Conservation (phyloP, 2,113 vertebrate genomes). For the Tychaedon coryphoeus region DNA sequence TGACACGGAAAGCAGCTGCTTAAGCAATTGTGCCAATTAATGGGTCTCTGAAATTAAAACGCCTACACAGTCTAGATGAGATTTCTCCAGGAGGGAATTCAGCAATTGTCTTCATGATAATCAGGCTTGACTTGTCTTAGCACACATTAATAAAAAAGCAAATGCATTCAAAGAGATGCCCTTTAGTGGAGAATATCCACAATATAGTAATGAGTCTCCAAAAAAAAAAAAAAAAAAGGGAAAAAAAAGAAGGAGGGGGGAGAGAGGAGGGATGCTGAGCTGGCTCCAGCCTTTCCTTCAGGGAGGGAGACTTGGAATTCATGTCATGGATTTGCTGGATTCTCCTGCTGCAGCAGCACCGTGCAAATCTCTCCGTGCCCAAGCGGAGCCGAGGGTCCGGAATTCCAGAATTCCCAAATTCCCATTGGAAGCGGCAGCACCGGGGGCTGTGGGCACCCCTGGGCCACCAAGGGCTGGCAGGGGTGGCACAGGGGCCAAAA, state of each 20-base stretch:
- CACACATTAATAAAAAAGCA: conserved; percentile 78
- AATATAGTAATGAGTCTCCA: conserved; percentile 74
- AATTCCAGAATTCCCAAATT: background rate
- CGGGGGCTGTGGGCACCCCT: accelerated
- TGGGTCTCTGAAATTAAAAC: conserved; percentile 81
- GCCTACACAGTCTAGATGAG: conserved; percentile 74
- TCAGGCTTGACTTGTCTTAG: conserved; percentile 78
- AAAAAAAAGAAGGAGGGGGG: background rate
- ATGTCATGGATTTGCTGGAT: conserved; percentile 34
- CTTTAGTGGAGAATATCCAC: conserved; percentile 76
- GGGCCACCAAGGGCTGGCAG: background rate
- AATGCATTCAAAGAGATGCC: conserved; percentile 75
- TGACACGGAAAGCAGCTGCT: conserved; percentile 78
- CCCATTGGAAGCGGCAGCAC: accelerated
- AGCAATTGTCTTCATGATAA: conserved; percentile 80
- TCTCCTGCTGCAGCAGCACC: background rate
- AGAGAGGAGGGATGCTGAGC: conserved; percentile 42
- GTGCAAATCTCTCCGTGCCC: background rate
- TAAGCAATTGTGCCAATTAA: conserved; percentile 81
- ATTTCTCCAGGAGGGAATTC: conserved; percentile 77
- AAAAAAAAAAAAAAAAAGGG: background rate
- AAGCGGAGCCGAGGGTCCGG: too few species aligned
- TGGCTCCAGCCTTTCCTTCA: conserved; percentile 30
- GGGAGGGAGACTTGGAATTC: conserved; percentile 16
- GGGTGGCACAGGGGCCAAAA: accelerated